Conservation (phyloP, 2,797 vertebrate species). For the Schizopygopsis pylzovi region DNA sequence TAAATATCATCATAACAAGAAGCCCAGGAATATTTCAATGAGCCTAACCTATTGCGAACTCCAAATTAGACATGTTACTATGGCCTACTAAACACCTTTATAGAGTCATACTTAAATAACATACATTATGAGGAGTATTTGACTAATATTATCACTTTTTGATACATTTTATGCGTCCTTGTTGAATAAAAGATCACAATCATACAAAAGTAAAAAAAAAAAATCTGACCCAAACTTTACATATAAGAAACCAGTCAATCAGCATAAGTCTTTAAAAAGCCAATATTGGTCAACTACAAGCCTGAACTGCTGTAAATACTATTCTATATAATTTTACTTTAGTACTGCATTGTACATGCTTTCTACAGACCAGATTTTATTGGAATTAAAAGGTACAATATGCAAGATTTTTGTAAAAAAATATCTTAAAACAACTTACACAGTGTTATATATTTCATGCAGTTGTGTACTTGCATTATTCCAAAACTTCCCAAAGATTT, state of each 20-base stretch:
- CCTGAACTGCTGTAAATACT: neutral
- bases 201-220: neutral
- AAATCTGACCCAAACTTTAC: too few species aligned
- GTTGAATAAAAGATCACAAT: neutral
- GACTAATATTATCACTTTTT: neutral
- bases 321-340: neutral
- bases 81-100: too few species aligned
- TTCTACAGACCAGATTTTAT: neutral
- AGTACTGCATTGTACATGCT: neutral
- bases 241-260: too few species aligned
- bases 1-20: slow-evolving; percentile 67
- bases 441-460: too few species aligned
- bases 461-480: too few species aligned
- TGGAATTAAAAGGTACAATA: neutral
- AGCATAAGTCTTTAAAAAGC: too few species aligned
- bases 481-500: too few species aligned
- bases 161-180: neutral
- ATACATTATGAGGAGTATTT: neutral
- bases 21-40: neutral
- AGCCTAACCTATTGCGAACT: too few species aligned
- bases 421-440: too few species aligned
- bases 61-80: too few species aligned
- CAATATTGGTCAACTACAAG: neutral
- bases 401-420: too few species aligned
- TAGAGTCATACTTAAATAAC: neutral